Base-by-base conservation (phyloP, 2,888 invertebrate species). In the Conistra vaccinii region DNA sequence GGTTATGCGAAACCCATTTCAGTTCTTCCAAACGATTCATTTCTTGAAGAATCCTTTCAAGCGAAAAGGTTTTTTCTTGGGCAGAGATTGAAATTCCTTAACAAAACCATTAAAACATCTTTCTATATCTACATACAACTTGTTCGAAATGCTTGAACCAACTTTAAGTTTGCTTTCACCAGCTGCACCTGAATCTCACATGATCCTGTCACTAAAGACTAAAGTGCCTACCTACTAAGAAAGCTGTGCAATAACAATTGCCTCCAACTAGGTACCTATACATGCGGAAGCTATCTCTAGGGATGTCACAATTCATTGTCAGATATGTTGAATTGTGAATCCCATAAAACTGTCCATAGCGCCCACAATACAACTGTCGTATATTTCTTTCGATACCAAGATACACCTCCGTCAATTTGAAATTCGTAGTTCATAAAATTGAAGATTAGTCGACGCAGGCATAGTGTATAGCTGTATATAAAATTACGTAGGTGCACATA, bases 361-460 rank as follows among this genome's bases (percentile, higher is more conserved):
- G 85, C 86, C 85, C 85, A 86, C 85, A 61, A 61, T 48, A 70
- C 74, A 65, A 65, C 84, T 72, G 71, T 78, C 78, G 62, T 77
- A 81, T 78, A 82, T 84, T 82, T 84, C 72, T 78, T 84, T 83
- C 75, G 58, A 73, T 78, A 85, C 85, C 65, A 57, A 81, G 71
- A 68, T 78, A 78, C 69, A 73, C 73, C 77, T 73, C 85, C 63
- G 84, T 81, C 84, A 77, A 77, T 74, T 85, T 76, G 60, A 73
- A 81, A 76, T 85, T 85, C 83, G 74, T 71, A 63, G 76, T 84
- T 81, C 73, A 77, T 85, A 85, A 85, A 85, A 39, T 81, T 83
- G 58, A 72, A 81, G 75, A 85, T 85, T 85, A 78, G 85, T 85
- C 68, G 79, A 51, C 68, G 63, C 69, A 62, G 60, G 45, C 17